phyloP scores from a whole-genome alignment of 2,888 invertebrate species.

The Lithophane semibrunnea region DNA sequence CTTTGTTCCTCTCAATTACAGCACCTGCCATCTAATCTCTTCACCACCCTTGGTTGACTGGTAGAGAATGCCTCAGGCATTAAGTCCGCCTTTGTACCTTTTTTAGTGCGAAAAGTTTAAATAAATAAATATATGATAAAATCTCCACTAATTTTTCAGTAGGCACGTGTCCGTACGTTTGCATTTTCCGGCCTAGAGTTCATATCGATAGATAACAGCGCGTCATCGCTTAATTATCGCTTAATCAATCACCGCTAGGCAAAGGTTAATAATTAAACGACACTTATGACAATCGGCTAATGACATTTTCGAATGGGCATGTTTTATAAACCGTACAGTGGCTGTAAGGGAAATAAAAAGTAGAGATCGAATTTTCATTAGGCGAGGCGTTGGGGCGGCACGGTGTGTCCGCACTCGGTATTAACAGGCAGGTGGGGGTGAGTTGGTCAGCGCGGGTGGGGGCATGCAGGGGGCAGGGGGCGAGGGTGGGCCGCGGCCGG shows the following conservation, averaged over 20 bases:
- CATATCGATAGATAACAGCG: conserved; percentile 26
- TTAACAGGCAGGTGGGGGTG: conserved; percentile 76
- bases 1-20: too few relatives aligned
- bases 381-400: conserved; percentile 89
- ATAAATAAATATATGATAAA: too few relatives aligned
- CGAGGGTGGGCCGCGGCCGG: conserved; percentile 80
- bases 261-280: conserved; percentile 47
- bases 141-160: conserved; percentile 6
- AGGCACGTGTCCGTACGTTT: background rate
- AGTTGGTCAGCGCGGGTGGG: conserved; percentile 45
- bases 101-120: too few relatives aligned
- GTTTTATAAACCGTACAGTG: conserved; percentile 75
- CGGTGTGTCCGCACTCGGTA: conserved; percentile 83
- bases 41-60: too few relatives aligned
- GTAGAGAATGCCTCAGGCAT: too few relatives aligned
- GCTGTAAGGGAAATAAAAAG: conserved; percentile 79
- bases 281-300: conserved; percentile 58
- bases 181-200: background rate
- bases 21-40: too few relatives aligned
- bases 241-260: conserved; percentile 39
- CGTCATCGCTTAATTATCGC: conserved; percentile 45
- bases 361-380: conserved; percentile 89
- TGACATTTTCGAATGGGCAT: conserved; percentile 77
- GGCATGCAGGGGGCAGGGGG: conserved; percentile 54
- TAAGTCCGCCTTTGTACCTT: too few relatives aligned